A percentile compares a stretch with the other conserved stretches of the same genome.
Conservation (phyloP, 2,113 vertebrate species). For the Poecile atricapillus region DNA sequence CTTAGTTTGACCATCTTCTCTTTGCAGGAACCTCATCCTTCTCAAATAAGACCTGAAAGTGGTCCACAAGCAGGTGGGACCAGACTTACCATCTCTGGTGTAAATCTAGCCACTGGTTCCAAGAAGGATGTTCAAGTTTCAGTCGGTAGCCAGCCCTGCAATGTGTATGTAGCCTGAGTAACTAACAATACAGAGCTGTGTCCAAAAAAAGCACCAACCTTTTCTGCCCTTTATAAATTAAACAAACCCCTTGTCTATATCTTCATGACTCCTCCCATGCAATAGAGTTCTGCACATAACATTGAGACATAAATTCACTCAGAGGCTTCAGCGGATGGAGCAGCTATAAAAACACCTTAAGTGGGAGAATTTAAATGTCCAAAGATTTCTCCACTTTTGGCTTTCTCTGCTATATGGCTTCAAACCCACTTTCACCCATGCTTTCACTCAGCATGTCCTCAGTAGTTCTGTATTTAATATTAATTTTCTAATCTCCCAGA, state of each 20-base stretch:
- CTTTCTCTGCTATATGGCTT: not conserved
- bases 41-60: constrained; percentile 68
- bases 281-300: not conserved
- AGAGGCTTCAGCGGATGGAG: not conserved
- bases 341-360: not conserved
- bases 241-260: not conserved
- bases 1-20: not conserved
- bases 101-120: constrained; percentile 82
- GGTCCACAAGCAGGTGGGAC: constrained; percentile 89
- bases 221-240: not conserved
- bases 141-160: constrained; percentile 77
- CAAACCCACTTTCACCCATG: not conserved
- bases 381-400: not conserved
- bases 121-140: constrained; percentile 81
- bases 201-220: not conserved
- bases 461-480: not conserved
- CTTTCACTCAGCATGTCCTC: not conserved
- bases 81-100: constrained; percentile 82
- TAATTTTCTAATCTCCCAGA: not conserved
- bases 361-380: not conserved
- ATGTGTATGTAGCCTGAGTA: constrained; percentile 79
- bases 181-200: not conserved
- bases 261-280: not conserved
- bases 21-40: constrained; percentile 80
- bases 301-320: not conserved